Evolutionary conservation across 2,113 vertebrate genomes (phyloP).

Genomic region (Xenopus borealis): DNA sequence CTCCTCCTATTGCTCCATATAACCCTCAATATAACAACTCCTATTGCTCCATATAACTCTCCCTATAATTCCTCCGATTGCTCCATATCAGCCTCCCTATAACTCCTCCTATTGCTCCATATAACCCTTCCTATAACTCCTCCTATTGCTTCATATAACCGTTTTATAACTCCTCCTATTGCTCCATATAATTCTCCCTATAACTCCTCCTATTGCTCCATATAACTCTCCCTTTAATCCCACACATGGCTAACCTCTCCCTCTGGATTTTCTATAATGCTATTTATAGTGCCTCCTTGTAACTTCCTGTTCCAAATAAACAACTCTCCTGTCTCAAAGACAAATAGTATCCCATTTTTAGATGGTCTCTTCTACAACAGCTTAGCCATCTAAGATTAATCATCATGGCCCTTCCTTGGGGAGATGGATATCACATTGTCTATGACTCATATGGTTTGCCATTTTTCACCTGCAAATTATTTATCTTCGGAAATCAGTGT

Average conservation of each 20-base stretch:
- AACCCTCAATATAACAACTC: background rate
- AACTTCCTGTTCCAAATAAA: constrained; percentile 1
- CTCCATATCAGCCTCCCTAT: no score
- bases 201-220: no score
- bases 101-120: no score
- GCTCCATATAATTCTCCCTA: no score
- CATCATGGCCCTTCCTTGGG: background rate
- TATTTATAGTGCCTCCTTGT: background rate
- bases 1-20: constrained; percentile 7
- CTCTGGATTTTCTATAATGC: background rate
- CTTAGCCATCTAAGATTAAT: constrained; percentile 31
- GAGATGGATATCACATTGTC: constrained; percentile 24
- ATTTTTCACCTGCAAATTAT: constrained; percentile 41
- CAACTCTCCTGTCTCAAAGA: constrained; percentile 37
- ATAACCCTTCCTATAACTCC: no score
- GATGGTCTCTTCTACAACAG: constrained; percentile 34
- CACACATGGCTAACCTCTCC: no score
- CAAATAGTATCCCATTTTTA: constrained; percentile 41
- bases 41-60: background rate
- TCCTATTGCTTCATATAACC: no score
- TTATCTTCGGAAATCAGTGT: constrained; percentile 29
- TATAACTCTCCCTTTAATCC: no score
- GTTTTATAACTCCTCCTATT: no score
- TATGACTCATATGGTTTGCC: constrained; percentile 38
- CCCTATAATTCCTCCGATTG: constrained; percentile 1